These are phyloP conservation scores for Mactromeris polynyma DNA, from an alignment of 2,888 invertebrate genomes.

Conservation along the genomic window DNA sequence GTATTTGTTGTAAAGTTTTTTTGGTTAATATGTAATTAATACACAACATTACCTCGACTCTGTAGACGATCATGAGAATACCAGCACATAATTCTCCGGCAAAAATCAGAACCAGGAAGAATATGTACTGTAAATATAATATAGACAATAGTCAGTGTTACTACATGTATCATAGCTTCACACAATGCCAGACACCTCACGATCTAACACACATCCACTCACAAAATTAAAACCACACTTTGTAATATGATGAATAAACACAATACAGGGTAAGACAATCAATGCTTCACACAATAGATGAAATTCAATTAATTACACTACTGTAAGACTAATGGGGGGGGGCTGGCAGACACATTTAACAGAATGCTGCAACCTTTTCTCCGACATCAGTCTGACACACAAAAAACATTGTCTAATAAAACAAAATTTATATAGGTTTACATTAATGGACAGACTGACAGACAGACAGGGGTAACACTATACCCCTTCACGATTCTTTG, in stretches of 20 bases:
- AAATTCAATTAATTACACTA: background rate
- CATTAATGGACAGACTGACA: too few relatives aligned
- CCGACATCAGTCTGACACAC: too few relatives aligned
- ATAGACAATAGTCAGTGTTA: background rate
- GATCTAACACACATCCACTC: background rate
- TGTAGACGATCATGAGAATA: slow-evolving; percentile 81
- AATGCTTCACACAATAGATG: background rate
- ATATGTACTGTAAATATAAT: slow-evolving; percentile 81
- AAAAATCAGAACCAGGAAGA: slow-evolving; percentile 84
- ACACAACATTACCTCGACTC: slow-evolving; percentile 78
- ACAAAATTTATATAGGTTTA: too few relatives aligned
- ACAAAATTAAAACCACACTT: background rate
- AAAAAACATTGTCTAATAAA: too few relatives aligned
- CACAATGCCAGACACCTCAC: too few relatives aligned
- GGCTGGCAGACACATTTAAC: too few relatives aligned
- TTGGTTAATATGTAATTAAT: too few relatives aligned
- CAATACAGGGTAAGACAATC: background rate
- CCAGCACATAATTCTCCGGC: slow-evolving; percentile 84
- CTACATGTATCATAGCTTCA: background rate
- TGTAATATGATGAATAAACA: background rate
- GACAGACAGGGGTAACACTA: too few relatives aligned
- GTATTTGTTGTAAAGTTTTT: too few relatives aligned
- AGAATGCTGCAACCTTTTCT: too few relatives aligned
- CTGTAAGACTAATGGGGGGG: too few relatives aligned
- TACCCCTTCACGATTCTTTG: too few relatives aligned